These are phyloP conservation scores for Monodelphis domestica DNA, from an alignment of 2,797 vertebrate species.

Conservation along the genomic window DNA sequence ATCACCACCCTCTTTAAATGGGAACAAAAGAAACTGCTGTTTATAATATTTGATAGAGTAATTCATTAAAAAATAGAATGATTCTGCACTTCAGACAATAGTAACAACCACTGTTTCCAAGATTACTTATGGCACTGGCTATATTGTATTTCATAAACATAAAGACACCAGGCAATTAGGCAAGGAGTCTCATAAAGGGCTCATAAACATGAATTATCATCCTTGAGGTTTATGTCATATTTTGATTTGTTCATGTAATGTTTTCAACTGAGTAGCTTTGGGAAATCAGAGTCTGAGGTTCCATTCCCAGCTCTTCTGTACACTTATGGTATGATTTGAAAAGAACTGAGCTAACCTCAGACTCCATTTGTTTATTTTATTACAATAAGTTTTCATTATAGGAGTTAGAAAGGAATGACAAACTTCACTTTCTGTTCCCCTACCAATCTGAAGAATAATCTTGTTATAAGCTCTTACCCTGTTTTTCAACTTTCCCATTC, in stretches of 20 bases:
- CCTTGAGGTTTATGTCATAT: not conserved
- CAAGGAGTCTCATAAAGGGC: not conserved
- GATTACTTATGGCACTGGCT: not conserved
- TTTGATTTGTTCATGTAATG: constrained; percentile 17
- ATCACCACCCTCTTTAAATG: not conserved
- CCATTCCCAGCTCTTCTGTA: not conserved
- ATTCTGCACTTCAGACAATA: constrained; percentile 5
- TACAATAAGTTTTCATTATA: not conserved
- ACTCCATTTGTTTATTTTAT: not conserved
- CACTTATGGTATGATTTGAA: not conserved
- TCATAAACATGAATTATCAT: not conserved
- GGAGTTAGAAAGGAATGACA: not conserved
- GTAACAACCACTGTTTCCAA: not conserved
- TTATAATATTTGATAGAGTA: not conserved
- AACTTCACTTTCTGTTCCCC: not conserved
- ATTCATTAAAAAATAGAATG: constrained; percentile 16
- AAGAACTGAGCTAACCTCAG: not conserved
- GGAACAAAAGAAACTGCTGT: not conserved
- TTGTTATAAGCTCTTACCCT: not conserved
- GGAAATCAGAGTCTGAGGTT: not conserved
- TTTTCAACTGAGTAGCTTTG: not conserved
- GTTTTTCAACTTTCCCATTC: not conserved
- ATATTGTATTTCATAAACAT: constrained; percentile 34
- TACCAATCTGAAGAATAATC: accelerated
- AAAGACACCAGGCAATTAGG: constrained; percentile 34